These are phyloP conservation scores for Scytalopus superciliaris DNA, from an alignment of 2,113 vertebrate species.

Conservation along the genomic window DNA sequence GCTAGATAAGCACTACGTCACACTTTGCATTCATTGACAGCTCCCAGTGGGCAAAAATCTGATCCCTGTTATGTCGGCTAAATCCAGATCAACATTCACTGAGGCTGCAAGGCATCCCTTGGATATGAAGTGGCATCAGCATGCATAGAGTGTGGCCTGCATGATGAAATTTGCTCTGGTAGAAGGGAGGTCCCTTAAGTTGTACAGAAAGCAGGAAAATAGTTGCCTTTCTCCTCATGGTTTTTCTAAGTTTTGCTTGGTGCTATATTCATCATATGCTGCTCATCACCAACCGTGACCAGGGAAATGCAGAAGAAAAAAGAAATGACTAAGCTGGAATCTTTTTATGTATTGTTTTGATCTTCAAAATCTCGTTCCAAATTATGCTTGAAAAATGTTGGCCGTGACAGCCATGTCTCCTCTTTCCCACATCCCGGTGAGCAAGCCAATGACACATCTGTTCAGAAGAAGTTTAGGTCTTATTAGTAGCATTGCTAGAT, in stretches of 20 bases:
- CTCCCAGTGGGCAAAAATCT: constrained; percentile 38
- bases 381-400: not conserved
- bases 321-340: not conserved
- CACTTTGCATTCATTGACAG: constrained; percentile 45
- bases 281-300: not conserved
- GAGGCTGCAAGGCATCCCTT: constrained; percentile 32
- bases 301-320: not conserved
- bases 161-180: not conserved
- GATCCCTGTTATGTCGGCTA: constrained; percentile 17
- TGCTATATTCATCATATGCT: not conserved
- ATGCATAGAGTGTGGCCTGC: not conserved
- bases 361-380: not conserved
- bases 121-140: not conserved
- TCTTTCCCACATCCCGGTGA: not conserved
- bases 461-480: not conserved
- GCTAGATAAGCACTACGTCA: constrained; percentile 59
- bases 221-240: not conserved
- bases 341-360: not conserved
- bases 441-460: not conserved
- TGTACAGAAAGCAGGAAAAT: not conserved
- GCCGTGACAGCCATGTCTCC: not conserved
- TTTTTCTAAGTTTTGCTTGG: not conserved
- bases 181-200: not conserved
- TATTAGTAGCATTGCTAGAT: not conserved
- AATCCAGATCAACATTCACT: constrained; percentile 52